Base-by-base conservation (phyloP, 2,888 invertebrate genomes). In the Stomorhina lunata region DNA sequence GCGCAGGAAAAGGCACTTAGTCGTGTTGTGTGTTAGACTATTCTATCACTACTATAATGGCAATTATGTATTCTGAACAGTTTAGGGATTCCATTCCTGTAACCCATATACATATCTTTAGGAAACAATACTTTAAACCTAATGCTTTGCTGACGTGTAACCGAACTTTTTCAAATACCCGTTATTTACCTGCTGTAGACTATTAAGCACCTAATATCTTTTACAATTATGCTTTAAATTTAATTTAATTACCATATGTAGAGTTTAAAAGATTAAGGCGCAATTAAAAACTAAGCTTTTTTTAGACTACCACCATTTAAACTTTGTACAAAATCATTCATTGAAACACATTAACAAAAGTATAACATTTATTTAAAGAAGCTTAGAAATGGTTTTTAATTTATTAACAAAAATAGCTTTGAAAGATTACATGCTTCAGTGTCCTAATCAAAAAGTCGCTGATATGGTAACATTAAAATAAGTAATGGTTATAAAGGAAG, bases 311-410 rank as follows among this genome's bases (percentile, higher is more conserved):
- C 6, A 66, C 45, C 27, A 27, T 25, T 59, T 66, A 57, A 45
- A 55, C 48, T 53, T 15, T 20, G 43, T 40, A 71, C 40, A 65
- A 81, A 76, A 76, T 71, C 81, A 81, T 29, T 76, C 71, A 71
- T 57, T 66, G 76, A 48, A 76, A 76, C 80, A 63, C 12, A 55
- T 29, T 34, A 32, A 53, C 12, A 29, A 45, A 66, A 40, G 59
- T 27, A 40, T 66, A 76, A 53, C 22, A 45, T 34, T 29, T 40
- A 29, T 27, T 48, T 20, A 50, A 27, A 22, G 20, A n/a, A 20
- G 17, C 50, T 34, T 61, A 7, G 25, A n/a, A 20, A 68, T 69
- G 22, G 12, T 10, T 65, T 45, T 17, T 22, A 43, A 3, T 43
- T 1, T 32, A 34, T 55, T 45, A 66, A n/a, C 22, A 45, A 66